These are phyloP conservation scores for Mylabris sibirica DNA, from an alignment of 2,888 invertebrate genomes.

Conservation along the genomic window DNA sequence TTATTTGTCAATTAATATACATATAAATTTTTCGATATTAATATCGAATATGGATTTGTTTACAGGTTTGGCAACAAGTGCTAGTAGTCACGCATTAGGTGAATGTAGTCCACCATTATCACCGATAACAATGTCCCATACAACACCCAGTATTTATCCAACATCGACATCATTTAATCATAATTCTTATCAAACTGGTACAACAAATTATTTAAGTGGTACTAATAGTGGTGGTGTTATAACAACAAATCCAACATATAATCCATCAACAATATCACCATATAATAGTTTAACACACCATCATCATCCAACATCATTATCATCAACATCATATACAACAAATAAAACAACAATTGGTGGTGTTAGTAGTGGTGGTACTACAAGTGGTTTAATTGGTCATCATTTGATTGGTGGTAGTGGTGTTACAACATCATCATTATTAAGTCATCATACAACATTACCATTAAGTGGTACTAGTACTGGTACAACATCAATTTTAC, in stretches of 20 bases:
- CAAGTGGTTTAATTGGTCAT: conserved; percentile 31
- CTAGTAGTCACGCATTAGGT: conserved; percentile 74
- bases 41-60: too few relatives aligned
- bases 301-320: conserved; percentile 53
- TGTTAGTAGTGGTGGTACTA: neutral
- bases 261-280: conserved; percentile 28
- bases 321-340: conserved; percentile 38
- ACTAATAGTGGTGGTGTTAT: conserved; percentile 12
- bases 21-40: too few relatives aligned
- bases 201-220: conserved; percentile 45
- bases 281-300: conserved; percentile 55
- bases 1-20: too few relatives aligned
- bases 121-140: conserved; percentile 62
- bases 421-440: conserved; percentile 42
- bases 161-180: conserved; percentile 64
- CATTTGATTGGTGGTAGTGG: conserved; percentile 36
- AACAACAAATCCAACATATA: conserved; percentile 30
- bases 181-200: conserved; percentile 57
- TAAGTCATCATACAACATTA: conserved; percentile 20
- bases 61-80: conserved; percentile 73
- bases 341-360: conserved; percentile 20
- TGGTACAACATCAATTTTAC: conserved; percentile 58
- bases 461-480: conserved; percentile 10
- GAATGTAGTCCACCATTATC: conserved; percentile 69
- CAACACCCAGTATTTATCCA: conserved; percentile 63